A percentile compares a stretch with the other conserved stretches of the same genome.
Evolutionary conservation across 30 jellyfish, hydroid and myxozoan genomes (phyloP).

Genomic region (Cassiopea andromeda): DNA sequence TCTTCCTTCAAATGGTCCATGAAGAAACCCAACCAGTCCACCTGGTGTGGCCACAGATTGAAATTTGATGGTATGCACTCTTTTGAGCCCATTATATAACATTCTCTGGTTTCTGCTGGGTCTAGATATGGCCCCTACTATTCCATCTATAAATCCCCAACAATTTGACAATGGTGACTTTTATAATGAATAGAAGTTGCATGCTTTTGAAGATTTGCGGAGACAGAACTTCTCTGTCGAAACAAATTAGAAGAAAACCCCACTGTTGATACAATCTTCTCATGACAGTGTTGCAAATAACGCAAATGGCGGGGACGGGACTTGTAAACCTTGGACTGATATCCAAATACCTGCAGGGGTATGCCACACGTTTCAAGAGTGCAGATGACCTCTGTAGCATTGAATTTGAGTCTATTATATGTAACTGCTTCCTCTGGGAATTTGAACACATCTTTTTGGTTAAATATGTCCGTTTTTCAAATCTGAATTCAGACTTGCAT

Average conservation of each 20-base stretch:
- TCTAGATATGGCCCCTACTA: slow-evolving; percentile 6
- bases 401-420: not conserved
- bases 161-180: not conserved
- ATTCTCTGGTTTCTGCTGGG: slow-evolving; percentile 21
- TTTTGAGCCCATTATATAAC: slow-evolving; percentile 6
- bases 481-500: slow-evolving; percentile 2
- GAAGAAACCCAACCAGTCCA: slow-evolving; percentile 9
- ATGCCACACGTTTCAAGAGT: slow-evolving; percentile 9
- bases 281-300: slow-evolving; percentile 25
- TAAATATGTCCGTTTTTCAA: slow-evolving; percentile 1
- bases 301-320: slow-evolving; percentile 27
- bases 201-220: slow-evolving; percentile 1
- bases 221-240: not conserved
- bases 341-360: slow-evolving; percentile 59
- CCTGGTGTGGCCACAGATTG: slow-evolving; percentile 23
- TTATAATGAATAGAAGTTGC: slow-evolving; percentile 10
- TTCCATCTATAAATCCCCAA: slow-evolving; percentile 39
- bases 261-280: not conserved
- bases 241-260: not conserved
- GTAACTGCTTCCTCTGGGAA: not conserved
- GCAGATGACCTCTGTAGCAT: slow-evolving; percentile 2
- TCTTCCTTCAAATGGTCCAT: slow-evolving; percentile 31
- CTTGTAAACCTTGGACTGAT: slow-evolving; percentile 52
- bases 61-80: slow-evolving; percentile 16
- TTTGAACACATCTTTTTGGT: not conserved